Conservation (phyloP, 2,113 vertebrate genomes). For the Prochilodus magdalenae region DNA sequence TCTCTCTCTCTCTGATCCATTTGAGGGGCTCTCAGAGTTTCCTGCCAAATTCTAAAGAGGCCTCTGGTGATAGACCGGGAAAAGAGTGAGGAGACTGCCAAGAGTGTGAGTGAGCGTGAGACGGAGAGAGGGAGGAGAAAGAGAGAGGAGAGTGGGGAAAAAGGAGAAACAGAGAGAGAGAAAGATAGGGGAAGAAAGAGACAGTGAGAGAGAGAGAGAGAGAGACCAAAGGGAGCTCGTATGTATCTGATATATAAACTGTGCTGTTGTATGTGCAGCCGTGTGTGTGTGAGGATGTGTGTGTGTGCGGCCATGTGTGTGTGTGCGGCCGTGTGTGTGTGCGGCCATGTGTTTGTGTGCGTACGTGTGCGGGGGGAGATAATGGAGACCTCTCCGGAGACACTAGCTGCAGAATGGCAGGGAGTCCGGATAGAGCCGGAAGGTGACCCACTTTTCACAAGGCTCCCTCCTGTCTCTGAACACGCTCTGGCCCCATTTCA, state of each 20-base stretch:
- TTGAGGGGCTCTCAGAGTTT: conserved; percentile 52
- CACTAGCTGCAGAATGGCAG: conserved; percentile 55
- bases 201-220: conserved; percentile 20
- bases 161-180: conserved; percentile 32
- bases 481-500: conserved; percentile 75
- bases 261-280: conserved; percentile 16
- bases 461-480: conserved; percentile 54
- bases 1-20: not conserved
- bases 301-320: too few species aligned
- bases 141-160: conserved; percentile 19
- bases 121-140: conserved; percentile 22
- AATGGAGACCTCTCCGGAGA: conserved; percentile 55
- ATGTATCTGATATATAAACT: conserved; percentile 49
- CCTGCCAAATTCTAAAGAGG: conserved; percentile 66
- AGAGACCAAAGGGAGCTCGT: conserved; percentile 16
- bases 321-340: conserved; percentile 17
- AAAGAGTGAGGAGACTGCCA: conserved; percentile 53
- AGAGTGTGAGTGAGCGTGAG: conserved; percentile 9
- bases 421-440: conserved; percentile 64
- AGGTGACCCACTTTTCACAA: conserved; percentile 77
- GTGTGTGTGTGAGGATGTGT: conserved; percentile 36
- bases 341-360: too few species aligned
- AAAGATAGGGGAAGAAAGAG: conserved; percentile 5
- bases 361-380: conserved; percentile 45
- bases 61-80: conserved; percentile 59